Base-by-base conservation (phyloP, 2,113 vertebrate genomes). In the Tyrannus savana region DNA sequence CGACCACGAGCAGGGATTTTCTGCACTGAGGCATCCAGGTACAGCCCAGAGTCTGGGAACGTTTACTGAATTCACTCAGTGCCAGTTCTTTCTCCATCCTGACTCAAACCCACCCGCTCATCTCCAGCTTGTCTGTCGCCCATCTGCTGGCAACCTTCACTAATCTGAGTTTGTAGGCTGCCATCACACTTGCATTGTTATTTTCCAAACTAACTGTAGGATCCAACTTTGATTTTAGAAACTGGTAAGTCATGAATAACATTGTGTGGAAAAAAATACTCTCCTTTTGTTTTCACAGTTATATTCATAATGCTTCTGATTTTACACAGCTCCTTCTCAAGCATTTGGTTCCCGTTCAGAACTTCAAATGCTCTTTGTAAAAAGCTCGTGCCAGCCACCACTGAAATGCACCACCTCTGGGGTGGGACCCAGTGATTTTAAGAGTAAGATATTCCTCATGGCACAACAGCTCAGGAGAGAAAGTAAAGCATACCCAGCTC, bases 1-100 rank as follows among this genome's bases (percentile, higher is more conserved):
- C 3, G 98, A 98, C 50, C 96, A 94, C 6, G 98, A 98, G 85
- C 98, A 98, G 15, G 98, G 98, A 4, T 98, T 99, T 94, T 99
- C 99, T 89, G 98, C 98, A 25, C 81, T 98, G 81, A 98, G 98
- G 83, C 97, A 98, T 67, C 98, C 98, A 98, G 99, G 99, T 99
- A 97, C 25, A 80, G 24, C 63, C 47, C 74, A 49, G 44, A 63
- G 13, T 6, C 25, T 56, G 47, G 37, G 37, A 89, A 72, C 6
- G 8, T 46, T 52, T 17, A 23, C 10, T 16, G 47, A 58, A 11
- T 47, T 63, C 35, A 23, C 35, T 74, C 5, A 4, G 31, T 55
- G 23, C 14, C 14, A 74, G 30, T 23, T 84, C 59, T 50, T 75
- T 37, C 72, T 74, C 30, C 7, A 67, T 12, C 22, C 39, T 41